Conservation (phyloP, 2,888 invertebrate species). For the Drosophila eohydei region DNA sequence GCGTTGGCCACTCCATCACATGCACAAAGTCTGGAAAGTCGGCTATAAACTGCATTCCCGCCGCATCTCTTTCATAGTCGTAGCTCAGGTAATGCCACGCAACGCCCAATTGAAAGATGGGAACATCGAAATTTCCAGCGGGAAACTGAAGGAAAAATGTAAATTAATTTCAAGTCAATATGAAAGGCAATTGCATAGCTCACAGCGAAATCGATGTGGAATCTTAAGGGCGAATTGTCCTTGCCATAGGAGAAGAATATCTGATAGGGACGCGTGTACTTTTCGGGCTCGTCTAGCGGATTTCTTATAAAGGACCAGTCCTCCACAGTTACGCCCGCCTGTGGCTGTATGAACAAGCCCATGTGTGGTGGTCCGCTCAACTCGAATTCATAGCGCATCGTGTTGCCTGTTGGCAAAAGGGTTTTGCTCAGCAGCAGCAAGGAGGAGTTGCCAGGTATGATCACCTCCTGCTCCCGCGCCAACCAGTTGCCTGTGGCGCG, state of each 20-base stretch:
- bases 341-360: slow-evolving; percentile 77
- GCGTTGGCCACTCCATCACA: slow-evolving; percentile 86
- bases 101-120: slow-evolving; percentile 85
- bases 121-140: slow-evolving; percentile 51
- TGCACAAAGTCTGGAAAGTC: slow-evolving; percentile 86
- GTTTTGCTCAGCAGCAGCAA: slow-evolving; percentile 59
- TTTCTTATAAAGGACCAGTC: slow-evolving; percentile 80
- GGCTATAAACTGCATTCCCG: slow-evolving; percentile 84
- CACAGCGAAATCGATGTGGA: slow-evolving; percentile 75
- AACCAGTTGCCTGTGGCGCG: slow-evolving; percentile 69
- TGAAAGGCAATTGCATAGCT: not conserved
- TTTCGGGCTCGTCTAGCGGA: slow-evolving; percentile 60
- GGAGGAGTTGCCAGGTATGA: slow-evolving; percentile 65
- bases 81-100: slow-evolving; percentile 86
- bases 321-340: slow-evolving; percentile 58
- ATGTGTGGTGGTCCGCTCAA: slow-evolving; percentile 79
- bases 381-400: slow-evolving; percentile 71
- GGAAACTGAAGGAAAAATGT: slow-evolving; percentile 34
- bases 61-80: slow-evolving; percentile 84
- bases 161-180: not conserved
- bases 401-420: slow-evolving; percentile 31
- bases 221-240: slow-evolving; percentile 69
- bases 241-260: slow-evolving; percentile 78
- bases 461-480: slow-evolving; percentile 57
- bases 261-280: slow-evolving; percentile 74